Evolutionary conservation across 2,113 vertebrate genomes (phyloP).

Genomic region (Genyomyrus donnyi): DNA sequence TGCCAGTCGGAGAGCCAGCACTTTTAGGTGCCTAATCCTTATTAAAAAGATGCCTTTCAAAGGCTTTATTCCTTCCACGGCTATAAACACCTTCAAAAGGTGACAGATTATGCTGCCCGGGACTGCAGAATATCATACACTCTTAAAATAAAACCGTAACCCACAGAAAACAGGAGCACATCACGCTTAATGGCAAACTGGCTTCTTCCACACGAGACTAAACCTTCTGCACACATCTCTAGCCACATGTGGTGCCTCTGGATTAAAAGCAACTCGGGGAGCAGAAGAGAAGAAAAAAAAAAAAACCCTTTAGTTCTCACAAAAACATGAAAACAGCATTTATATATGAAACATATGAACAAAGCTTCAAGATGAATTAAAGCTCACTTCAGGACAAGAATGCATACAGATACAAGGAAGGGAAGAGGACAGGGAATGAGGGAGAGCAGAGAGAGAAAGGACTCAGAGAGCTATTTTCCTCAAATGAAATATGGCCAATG

Average conservation of each 20-base stretch:
- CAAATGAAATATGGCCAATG: constrained; percentile 42
- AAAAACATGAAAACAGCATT: not conserved
- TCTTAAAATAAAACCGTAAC: not conserved
- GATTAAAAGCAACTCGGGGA: not conserved
- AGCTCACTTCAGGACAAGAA: not conserved
- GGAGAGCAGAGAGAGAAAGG: not conserved
- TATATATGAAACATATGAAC: not conserved
- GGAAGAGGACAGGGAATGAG: not conserved
- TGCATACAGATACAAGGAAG: not conserved
- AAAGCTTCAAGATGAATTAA: not conserved
- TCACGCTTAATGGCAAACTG: constrained; percentile 5
- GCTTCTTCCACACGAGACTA: not conserved
- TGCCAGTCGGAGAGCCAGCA: not conserved
- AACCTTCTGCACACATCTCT: not conserved
- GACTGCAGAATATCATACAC: not conserved
- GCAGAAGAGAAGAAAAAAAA: not conserved
- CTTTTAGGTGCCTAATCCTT: not conserved
- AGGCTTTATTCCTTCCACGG: not conserved
- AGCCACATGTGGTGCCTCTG: not conserved
- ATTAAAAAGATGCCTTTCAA: not conserved
- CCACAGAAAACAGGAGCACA: not conserved
- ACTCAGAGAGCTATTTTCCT: constrained; percentile 35
- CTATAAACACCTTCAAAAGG: constrained; percentile 8
- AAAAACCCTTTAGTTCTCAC: not conserved
- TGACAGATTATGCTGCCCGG: constrained; percentile 2